Base-by-base conservation (phyloP, 2,113 vertebrate species). In the Myotis lucifugus region DNA sequence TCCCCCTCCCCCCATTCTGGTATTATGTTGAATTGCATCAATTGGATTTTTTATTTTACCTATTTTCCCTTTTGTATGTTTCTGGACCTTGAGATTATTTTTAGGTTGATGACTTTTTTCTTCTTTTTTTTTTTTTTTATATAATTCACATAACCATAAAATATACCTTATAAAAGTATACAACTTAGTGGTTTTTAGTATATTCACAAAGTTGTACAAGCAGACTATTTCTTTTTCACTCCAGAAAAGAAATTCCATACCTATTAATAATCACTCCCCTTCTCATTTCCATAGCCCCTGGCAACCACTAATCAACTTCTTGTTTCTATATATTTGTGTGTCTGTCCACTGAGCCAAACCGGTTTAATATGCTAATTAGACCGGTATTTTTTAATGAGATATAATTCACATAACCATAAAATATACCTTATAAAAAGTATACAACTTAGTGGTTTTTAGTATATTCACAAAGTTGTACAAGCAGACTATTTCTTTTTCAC, bases 361-460 rank as follows among this genome's bases (percentile, higher is more conserved):
- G n/a, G n/a, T n/a, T n/a, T n/a, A n/a, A n/a, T n/a, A n/a, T n/a
- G n/a, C n/a, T n/a, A n/a, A n/a, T n/a, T n/a, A n/a, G n/a, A n/a
- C n/a, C n/a, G n/a, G n/a, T n/a, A n/a, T n/a, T n/a, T n/a, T n/a
- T n/a, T n/a, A n/a, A n/a, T n/a, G n/a, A n/a, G n/a, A 59, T 61
- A 67, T 50, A 95, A 81, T 85, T 77, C 23, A 77, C 19, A n/a
- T 61, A 54, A 54, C 18, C 34, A 25, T 92, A 93, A 77, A 37
- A 84, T 69, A 29, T 25, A 89, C 7, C 17, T 61, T 91, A 54
- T 87, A 34, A 70, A 90, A 94, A n/a, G 23, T 87, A 61, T 73
- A 48, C 32, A 90, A 66, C 37, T 93, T 19, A 78, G 0, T 90
- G 27, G 1, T 86, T 96, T 96, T 94, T 61, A 94, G 17, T 87